Percentiles rank a stretch among this genome's conserved stretches.
phyloP scores from a whole-genome alignment of 2,797 vertebrate genomes.

The Denticeps clupeoides region DNA sequence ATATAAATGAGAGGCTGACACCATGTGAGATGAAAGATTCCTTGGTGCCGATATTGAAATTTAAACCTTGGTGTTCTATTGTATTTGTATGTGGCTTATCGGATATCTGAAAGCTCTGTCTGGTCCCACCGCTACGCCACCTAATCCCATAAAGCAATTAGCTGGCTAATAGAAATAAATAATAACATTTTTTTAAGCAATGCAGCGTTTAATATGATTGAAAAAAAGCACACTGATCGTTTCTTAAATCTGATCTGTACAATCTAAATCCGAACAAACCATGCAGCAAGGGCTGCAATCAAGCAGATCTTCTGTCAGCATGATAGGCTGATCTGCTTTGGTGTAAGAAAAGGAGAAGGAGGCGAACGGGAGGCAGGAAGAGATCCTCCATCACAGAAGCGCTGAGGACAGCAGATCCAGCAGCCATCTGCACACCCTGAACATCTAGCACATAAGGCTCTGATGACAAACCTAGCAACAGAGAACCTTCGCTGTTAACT shows the following conservation, averaged over 20 bases:
- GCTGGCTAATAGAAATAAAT: no score
- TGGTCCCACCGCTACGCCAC: constrained; percentile 8
- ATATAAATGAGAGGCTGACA: constrained; percentile 19
- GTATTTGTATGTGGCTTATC: constrained; percentile 10
- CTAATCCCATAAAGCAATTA: not conserved
- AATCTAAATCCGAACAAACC: no score
- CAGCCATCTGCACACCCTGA: constrained; percentile 26
- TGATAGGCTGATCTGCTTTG: no score
- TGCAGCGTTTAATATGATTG: no score
- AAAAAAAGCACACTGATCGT: no score
- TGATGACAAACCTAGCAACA: no score
- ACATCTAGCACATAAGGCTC: constrained; percentile 25
- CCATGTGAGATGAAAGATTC: constrained; percentile 17
- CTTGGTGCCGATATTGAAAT: constrained; percentile 15
- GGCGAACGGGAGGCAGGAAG: not conserved
- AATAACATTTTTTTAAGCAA: no score
- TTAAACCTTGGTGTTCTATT: constrained; percentile 11
- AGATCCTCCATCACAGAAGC: not conserved
- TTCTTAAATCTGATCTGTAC: no score
- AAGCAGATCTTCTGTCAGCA: constrained; percentile 28
- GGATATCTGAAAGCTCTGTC: constrained; percentile 10
- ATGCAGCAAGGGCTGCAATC: constrained; percentile 19
- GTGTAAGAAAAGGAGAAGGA: not conserved
- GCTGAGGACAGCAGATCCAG: not conserved
- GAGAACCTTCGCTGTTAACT: no score